These are phyloP conservation scores for Triplophysa bombifrons DNA, from an alignment of 2,797 vertebrate genomes.

Conservation along the genomic window DNA sequence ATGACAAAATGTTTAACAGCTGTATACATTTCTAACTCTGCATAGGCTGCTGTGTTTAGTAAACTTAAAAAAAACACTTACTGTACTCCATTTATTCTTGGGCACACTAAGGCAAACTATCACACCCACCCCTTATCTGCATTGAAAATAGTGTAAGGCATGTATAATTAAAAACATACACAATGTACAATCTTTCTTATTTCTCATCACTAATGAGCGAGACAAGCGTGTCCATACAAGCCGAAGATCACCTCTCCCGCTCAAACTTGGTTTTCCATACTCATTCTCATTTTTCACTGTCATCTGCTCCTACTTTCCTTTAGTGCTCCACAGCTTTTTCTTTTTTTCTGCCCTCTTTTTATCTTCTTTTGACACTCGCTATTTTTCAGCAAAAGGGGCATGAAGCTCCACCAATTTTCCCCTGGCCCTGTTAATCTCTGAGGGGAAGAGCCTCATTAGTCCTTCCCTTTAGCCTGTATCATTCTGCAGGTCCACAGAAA, in stretches of 20 bases:
- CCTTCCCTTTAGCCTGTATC: slow-evolving; percentile 35
- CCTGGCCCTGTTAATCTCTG: slow-evolving; percentile 54
- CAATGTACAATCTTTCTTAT: neutral
- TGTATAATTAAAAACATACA: neutral
- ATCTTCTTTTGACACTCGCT: slow-evolving; percentile 76
- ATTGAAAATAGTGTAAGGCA: neutral
- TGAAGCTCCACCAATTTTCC: slow-evolving; percentile 68
- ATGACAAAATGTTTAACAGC: slow-evolving; percentile 5
- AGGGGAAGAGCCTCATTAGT: slow-evolving; percentile 41
- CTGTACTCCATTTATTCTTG: too few relatives aligned
- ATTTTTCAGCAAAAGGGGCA: slow-evolving; percentile 73
- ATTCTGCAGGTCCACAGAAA: slow-evolving; percentile 9
- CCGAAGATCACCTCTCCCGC: slow-evolving; percentile 65
- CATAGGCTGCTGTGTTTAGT: too few relatives aligned
- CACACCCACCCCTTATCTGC: neutral
- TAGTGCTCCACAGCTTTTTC: slow-evolving; percentile 58
- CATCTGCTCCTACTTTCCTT: slow-evolving; percentile 72
- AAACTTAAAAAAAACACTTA: too few relatives aligned
- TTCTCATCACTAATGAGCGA: slow-evolving; percentile 28
- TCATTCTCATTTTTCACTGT: slow-evolving; percentile 78
- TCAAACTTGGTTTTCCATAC: slow-evolving; percentile 76
- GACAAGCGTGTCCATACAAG: neutral
- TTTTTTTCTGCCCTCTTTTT: slow-evolving; percentile 65
- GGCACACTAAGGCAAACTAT: neutral
- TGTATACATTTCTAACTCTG: slow-evolving; percentile 1